Percentiles rank a stretch among this genome's conserved stretches.
Conservation (phyloP, 2,888 invertebrate genomes). For the Platycnemis pennipes region DNA sequence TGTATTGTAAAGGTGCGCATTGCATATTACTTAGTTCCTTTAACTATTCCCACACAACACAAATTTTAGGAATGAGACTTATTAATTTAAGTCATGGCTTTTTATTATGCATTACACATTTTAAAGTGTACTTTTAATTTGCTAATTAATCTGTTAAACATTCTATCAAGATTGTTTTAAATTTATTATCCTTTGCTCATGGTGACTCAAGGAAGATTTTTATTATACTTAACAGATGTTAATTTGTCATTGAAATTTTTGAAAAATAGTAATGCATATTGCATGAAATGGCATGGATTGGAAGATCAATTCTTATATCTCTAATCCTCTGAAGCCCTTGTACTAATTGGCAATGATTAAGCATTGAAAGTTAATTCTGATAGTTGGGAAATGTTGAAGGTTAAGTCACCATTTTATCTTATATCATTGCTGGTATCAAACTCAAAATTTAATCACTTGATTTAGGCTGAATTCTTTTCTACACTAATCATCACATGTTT, state of each 20-base stretch:
- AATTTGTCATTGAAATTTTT: slow-evolving; percentile 55
- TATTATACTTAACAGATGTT: slow-evolving; percentile 43
- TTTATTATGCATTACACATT: slow-evolving; percentile 65
- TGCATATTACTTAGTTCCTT: slow-evolving; percentile 65
- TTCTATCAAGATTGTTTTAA: slow-evolving; percentile 46
- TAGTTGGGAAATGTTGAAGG: slow-evolving; percentile 52
- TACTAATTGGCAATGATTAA: slow-evolving; percentile 67
- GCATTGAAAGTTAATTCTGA: slow-evolving; percentile 62
- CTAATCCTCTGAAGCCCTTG: slow-evolving; percentile 62
- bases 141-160: slow-evolving; percentile 61
- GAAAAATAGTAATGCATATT: slow-evolving; percentile 66
- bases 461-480: slow-evolving; percentile 65
- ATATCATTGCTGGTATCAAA: slow-evolving; percentile 47
- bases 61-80: slow-evolving; percentile 68
- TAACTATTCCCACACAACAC: slow-evolving; percentile 68
- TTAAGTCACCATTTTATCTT: slow-evolving; percentile 59
- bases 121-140: slow-evolving; percentile 58
- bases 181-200: slow-evolving; percentile 48
- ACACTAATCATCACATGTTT: slow-evolving; percentile 64
- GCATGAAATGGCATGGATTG: slow-evolving; percentile 66
- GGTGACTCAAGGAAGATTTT: slow-evolving; percentile 59
- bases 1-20: slow-evolving; percentile 59
- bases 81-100: slow-evolving; percentile 64
- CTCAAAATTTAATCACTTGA: slow-evolving; percentile 60
- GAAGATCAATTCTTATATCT: slow-evolving; percentile 60